Evolutionary conservation across 2,888 invertebrate genomes (phyloP).

Genomic region (Drosophila melanocephala): DNA sequence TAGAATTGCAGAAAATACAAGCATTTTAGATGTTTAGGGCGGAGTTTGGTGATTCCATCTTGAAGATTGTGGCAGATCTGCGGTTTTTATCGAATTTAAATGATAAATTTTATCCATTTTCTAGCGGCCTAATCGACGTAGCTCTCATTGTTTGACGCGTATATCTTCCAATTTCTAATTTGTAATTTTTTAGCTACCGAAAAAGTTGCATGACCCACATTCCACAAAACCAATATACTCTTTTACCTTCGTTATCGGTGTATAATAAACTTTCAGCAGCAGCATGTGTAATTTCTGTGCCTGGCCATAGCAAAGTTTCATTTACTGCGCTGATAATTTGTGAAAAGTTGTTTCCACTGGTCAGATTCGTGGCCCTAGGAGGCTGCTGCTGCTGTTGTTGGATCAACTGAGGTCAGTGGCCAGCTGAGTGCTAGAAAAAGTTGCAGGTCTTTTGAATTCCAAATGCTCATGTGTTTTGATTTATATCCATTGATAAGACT

Average conservation of each 20-base stretch:
- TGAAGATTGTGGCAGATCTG: too few species aligned
- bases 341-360: conserved; percentile 57
- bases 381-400: conserved; percentile 5
- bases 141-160: not conserved
- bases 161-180: not conserved
- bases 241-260: not conserved
- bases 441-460: conserved; percentile 19
- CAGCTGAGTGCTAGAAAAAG: conserved; percentile 36
- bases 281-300: conserved; percentile 47
- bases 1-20: too few species aligned
- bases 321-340: conserved; percentile 74
- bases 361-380: conserved; percentile 4
- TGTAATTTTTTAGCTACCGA: not conserved
- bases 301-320: conserved; percentile 59
- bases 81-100: not conserved
- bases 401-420: conserved; percentile 43
- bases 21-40: too few species aligned
- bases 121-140: not conserved
- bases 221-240: not conserved
- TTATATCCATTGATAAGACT: conserved; percentile 22
- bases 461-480: conserved; percentile 11
- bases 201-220: not conserved
- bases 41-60: too few species aligned
- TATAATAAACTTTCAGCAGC: conserved; percentile 9
- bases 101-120: not conserved